Conservation (phyloP, 2,113 vertebrate genomes). For the Dermatemys mawii region DNA sequence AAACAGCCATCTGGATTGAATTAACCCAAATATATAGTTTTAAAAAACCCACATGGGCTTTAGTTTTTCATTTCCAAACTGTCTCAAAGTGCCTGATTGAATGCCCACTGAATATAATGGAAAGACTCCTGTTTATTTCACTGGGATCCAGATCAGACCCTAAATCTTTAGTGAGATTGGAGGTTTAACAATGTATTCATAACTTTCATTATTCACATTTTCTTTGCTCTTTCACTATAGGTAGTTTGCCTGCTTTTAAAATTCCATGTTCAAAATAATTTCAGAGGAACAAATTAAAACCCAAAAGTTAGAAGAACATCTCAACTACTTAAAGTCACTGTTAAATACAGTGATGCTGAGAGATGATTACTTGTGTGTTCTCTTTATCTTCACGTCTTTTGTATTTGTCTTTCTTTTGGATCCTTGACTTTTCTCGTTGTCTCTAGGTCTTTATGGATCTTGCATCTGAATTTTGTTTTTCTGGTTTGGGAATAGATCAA, state of each 20-base stretch:
- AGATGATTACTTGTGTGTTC: not conserved
- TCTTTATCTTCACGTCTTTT: not conserved
- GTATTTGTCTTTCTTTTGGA: not conserved
- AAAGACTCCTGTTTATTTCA: not conserved
- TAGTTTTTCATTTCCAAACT: not conserved
- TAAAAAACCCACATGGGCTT: not conserved
- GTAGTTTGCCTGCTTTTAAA: not conserved
- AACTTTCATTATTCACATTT: not conserved
- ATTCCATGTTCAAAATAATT: not conserved
- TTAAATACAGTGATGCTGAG: not conserved
- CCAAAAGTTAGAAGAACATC: not conserved
- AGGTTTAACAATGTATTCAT: not conserved
- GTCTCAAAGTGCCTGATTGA: not conserved
- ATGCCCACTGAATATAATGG: not conserved
- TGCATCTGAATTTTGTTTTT: not conserved
- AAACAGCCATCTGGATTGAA: not conserved
- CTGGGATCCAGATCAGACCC: not conserved
- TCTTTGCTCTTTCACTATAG: not conserved
- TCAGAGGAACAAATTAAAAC: not conserved
- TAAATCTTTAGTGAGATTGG: not conserved
- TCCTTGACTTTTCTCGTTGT: not conserved
- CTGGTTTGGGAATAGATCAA: not conserved
- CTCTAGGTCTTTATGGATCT: not conserved
- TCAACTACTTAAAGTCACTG: not conserved
- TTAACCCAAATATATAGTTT: not conserved